Evolutionary conservation across 2,797 vertebrate species (phyloP), one percentile per base, ranked within the genome.

Genomic region (Harpagifer antarcticus): DNA sequence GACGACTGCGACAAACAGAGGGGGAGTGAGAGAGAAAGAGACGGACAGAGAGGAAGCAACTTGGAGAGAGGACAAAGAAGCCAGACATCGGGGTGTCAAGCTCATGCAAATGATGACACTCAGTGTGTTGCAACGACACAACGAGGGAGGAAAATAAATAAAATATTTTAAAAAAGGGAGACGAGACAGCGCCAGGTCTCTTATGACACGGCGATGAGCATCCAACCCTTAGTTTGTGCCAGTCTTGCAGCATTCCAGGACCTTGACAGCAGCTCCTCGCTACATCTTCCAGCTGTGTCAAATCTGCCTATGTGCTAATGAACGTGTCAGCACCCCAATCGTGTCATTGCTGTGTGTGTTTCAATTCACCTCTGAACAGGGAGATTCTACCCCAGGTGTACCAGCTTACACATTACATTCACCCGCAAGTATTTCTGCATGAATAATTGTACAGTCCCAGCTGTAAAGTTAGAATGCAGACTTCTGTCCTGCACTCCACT

Each of bases 41-140:
- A 90, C 76, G 87, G 89, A 91, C 84, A 78, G 87, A 92, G 85
- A 88, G 92, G 91, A 92, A 92, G 92, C 89, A 92, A 93, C 91
- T 91, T 90, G 90, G 92, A 84, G 89, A 89, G 90, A 93, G 94
- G 94, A 94, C 94, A 94, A 90, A 92, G 89, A 92, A 92, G 87
- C 89, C 68, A 86, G 92, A 88, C 88, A 86, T 91, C 33, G 83
- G 91, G 84, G 86, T 91, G 92, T 93, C 91, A 91, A 91, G 89
- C 85, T 85, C 92, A 90, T 93, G 92, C 90, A 92, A 94, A 94
- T 91, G 89, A 90, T 93, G 91, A 93, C 91, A 93, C 93, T 91
- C 86, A 76, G 88, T 92, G 91, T 92, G 91, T 94, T 91, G 90
- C 90, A 85, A 88, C 86, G 88, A 92, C 91, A 90, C 91, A 89